phyloP scores from a whole-genome alignment of 2,113 vertebrate species.

The Engraulis encrasicolus region DNA sequence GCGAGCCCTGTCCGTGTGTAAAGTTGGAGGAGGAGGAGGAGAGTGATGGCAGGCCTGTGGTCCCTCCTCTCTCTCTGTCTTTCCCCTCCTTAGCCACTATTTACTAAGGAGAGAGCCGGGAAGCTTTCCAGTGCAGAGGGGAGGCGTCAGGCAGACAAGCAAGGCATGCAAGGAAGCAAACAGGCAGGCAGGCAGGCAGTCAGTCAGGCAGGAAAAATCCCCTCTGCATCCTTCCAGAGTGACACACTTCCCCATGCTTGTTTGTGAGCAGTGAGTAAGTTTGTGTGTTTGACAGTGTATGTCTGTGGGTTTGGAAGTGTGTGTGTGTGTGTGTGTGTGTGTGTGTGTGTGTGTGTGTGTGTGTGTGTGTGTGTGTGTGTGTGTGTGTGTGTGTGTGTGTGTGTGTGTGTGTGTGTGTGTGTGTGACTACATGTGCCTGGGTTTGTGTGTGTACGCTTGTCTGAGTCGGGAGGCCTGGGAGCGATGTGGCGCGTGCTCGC shows the following conservation, averaged over 20 bases:
- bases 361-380: slow-evolving; percentile 4
- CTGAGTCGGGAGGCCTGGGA: slow-evolving; percentile 30
- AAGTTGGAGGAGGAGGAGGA: slow-evolving; percentile 29
- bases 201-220: too few species aligned
- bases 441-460: slow-evolving; percentile 32
- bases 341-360: neutral
- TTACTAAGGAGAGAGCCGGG: slow-evolving; percentile 49
- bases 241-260: slow-evolving; percentile 56
- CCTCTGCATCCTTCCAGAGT: slow-evolving; percentile 56
- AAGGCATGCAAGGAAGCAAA: too few species aligned
- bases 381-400: slow-evolving; percentile 16
- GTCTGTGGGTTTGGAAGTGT: slow-evolving; percentile 4
- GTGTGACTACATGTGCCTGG: too few species aligned
- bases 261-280: slow-evolving; percentile 34
- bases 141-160: slow-evolving; percentile 1
- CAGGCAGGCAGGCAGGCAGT: slow-evolving; percentile 15
- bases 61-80: slow-evolving; percentile 39
- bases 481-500: slow-evolving; percentile 30
- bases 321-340: neutral
- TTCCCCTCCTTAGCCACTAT: slow-evolving; percentile 39
- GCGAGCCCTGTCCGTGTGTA: slow-evolving; percentile 44
- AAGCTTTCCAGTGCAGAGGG: slow-evolving; percentile 55
- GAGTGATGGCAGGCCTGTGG: slow-evolving; percentile 31
- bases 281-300: neutral
- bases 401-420: slow-evolving; percentile 19